phyloP scores from a whole-genome alignment of 2,797 vertebrate species.

The Anguilla obscura region DNA sequence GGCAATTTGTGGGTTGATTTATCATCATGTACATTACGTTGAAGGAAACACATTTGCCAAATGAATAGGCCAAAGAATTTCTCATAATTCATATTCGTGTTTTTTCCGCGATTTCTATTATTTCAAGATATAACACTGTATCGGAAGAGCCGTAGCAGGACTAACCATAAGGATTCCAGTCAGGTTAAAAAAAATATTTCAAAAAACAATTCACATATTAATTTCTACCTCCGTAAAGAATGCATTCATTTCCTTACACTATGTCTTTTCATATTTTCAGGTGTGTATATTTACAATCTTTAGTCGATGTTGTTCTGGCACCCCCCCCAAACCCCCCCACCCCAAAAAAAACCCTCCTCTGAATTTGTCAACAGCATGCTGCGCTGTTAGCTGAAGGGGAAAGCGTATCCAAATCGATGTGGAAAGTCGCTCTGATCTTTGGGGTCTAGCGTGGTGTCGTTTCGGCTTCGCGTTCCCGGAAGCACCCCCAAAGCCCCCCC shows the following conservation, averaged over 20 bases:
- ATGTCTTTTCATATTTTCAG: background rate
- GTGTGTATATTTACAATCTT: background rate
- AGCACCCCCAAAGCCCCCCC: background rate
- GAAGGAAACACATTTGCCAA: constrained; percentile 4
- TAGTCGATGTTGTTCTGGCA: background rate
- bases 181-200: background rate
- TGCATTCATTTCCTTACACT: background rate
- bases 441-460: background rate
- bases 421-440: constrained; percentile 23
- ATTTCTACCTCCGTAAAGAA: background rate
- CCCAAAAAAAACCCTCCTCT: background rate
- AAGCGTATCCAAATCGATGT: constrained; percentile 7
- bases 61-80: background rate
- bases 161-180: background rate
- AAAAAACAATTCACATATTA: background rate
- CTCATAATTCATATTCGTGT: background rate
- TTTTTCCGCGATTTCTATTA: background rate
- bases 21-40: background rate
- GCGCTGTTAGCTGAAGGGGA: constrained; percentile 6
- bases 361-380: background rate
- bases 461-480: background rate
- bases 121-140: background rate
- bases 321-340: background rate
- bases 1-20: background rate
- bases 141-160: background rate